Base-by-base conservation (phyloP, 2,888 invertebrate genomes). In the Diarsia mendica region DNA sequence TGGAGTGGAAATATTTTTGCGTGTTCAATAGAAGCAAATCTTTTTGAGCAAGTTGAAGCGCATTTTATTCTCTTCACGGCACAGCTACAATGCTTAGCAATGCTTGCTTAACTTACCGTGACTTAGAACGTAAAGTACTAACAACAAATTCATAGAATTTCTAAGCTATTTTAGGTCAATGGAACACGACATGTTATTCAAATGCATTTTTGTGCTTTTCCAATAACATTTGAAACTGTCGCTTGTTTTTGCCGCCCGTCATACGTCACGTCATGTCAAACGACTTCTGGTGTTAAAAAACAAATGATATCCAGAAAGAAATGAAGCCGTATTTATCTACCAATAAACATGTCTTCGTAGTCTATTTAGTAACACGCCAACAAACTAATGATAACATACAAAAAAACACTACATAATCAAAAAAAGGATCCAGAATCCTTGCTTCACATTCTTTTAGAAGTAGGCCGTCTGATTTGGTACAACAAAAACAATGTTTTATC, bases 401-500 rank as follows among this genome's bases (percentile, higher is more conserved):
- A 61, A 70, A 72, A 77, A 73, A 67, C 61, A 75, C 64, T 49
- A 70, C 51, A 53, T 77, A 80, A 82, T 75, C 79, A 68, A 84
- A 84, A 84, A 49, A 61, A 69, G 39, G 63, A 80, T 72, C 70
- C 70, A 64, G 48, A 69, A 79, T 85, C 67, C 63, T 80, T 77
- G 44, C 51, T 81, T 72, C 72, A 77, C 79, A 69, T 76, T 75
- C 79, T 51, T 79, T 77, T 67, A 60, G 72, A 83, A 78, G 85
- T 70, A 80, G 68, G 67, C 70, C 55, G 72, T 63, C 83, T 77
- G 77, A 83, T 87, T 86, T 75, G 65, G 73, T 80, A 84, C 81
- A 83, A 85, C 80, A 79, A 87, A 87, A 89, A 88, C 85, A 88
- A 86, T 89, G 82, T 89, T 88, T 90, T 90, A 83, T 90, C 80